Percentiles rank a stretch among this genome's conserved stretches.
Conservation (phyloP, 2,888 invertebrate species). For the Rhamphomyia laevipes region DNA sequence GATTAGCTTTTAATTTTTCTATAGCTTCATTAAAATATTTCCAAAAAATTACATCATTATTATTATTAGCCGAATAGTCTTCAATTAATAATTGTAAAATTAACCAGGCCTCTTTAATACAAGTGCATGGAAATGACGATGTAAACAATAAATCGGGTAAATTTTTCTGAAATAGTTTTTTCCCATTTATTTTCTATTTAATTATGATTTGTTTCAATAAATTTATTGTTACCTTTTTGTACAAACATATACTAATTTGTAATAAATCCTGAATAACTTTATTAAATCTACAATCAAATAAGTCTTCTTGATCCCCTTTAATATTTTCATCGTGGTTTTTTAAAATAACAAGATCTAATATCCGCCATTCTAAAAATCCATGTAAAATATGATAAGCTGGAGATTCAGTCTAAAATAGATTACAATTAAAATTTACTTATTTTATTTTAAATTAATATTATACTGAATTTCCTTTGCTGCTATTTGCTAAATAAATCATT, state of each 20-base stretch:
- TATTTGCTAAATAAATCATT: constrained; percentile 26
- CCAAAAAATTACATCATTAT: constrained; percentile 34
- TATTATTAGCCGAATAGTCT: constrained; percentile 19
- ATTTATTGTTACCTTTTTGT: constrained; percentile 17
- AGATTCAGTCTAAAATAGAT: constrained; percentile 17
- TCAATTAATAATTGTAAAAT: constrained; percentile 39
- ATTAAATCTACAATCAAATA: constrained; percentile 19
- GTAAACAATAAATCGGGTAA: constrained; percentile 35
- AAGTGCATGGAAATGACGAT: constrained; percentile 45
- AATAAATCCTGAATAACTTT: constrained; percentile 23
- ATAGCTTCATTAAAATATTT: constrained; percentile 33
- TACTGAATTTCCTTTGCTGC: constrained; percentile 29
- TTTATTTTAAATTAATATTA: neutral
- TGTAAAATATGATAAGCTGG: constrained; percentile 34
- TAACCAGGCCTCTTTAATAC: constrained; percentile 47
- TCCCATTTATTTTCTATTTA: too few relatives aligned
- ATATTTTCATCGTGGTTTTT: constrained; percentile 16
- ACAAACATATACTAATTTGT: constrained; percentile 23
- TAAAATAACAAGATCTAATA: constrained; percentile 28
- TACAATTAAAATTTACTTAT: neutral
- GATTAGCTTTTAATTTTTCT: constrained; percentile 22
- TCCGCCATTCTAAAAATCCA: constrained; percentile 34
- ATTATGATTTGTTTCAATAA: neutral
- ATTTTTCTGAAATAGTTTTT: constrained; percentile 26
- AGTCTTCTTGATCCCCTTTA: neutral